A percentile compares a stretch with the other conserved stretches of the same genome.
These are phyloP conservation scores for Bombus huntii DNA, from an alignment of 1,140 invertebrate genomes.

Conservation along the genomic window DNA sequence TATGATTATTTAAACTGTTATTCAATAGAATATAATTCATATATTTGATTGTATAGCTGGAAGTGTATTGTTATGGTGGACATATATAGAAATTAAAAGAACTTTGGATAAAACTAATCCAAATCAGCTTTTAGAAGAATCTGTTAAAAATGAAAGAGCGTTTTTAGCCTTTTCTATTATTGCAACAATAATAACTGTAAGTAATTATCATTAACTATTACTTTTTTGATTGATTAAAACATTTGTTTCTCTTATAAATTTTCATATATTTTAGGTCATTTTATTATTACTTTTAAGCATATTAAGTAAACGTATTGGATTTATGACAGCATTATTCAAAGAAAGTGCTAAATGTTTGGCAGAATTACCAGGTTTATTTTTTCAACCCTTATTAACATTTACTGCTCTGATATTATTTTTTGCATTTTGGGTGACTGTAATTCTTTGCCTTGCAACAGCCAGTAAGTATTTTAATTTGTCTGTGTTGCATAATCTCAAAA, in stretches of 20 bases:
- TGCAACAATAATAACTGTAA: conserved; percentile 93
- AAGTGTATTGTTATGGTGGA: conserved; percentile 93
- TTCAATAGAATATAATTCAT: conserved; percentile 3
- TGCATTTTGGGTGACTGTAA: conserved; percentile 92
- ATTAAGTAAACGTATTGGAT: conserved; percentile 90
- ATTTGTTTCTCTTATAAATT: conserved; percentile 35
- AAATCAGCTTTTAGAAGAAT: conserved; percentile 87
- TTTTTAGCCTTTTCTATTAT: conserved; percentile 93
- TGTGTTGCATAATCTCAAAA: background rate
- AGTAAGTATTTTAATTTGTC: conserved; percentile 83
- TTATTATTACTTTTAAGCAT: conserved; percentile 90
- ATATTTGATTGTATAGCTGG: conserved; percentile 82
- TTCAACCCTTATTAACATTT: conserved; percentile 95
- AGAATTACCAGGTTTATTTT: conserved; percentile 91
- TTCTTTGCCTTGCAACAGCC: conserved; percentile 88
- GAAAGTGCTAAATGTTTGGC: conserved; percentile 94
- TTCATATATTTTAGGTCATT: conserved; percentile 86
- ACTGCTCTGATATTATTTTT: conserved; percentile 90
- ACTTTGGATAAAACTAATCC: conserved; percentile 86
- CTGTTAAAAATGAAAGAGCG: conserved; percentile 92
- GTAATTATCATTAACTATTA: conserved; percentile 67
- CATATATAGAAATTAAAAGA: conserved; percentile 90
- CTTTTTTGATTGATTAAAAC: background rate
- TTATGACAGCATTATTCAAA: conserved; percentile 92
- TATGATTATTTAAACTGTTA: background rate